phyloP scores from a whole-genome alignment of 1,140 invertebrate genomes.

The Teleogryllus occipitalis region DNA sequence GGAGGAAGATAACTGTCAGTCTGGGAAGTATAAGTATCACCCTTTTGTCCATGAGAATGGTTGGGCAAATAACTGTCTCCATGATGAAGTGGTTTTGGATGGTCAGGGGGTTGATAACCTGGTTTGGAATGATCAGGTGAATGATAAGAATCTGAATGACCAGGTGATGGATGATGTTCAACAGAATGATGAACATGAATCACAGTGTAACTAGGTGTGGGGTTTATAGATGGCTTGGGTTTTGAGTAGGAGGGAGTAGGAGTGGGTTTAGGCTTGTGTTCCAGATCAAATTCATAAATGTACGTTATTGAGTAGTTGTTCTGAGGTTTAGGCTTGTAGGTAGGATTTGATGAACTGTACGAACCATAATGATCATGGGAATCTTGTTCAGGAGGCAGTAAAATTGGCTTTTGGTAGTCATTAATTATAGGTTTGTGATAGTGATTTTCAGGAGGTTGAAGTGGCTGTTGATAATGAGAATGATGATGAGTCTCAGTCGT shows the following conservation, averaged over 20 bases:
- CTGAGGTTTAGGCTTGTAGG: not conserved
- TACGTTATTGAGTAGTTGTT: not conserved
- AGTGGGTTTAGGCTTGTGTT: not conserved
- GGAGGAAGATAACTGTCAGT: not conserved
- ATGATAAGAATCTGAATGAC: not conserved
- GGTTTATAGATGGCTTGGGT: not conserved
- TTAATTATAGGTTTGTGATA: not conserved
- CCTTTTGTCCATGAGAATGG: not conserved
- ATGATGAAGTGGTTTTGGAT: not conserved
- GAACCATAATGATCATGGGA: not conserved
- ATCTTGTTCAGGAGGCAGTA: not conserved
- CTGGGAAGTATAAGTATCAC: not conserved
- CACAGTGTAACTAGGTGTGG: not conserved
- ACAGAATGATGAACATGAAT: not conserved
- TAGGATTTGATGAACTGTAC: not conserved
- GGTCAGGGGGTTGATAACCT: not conserved
- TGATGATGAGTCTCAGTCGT: not conserved
- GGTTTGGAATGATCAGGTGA: not conserved
- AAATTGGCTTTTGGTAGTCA: not conserved
- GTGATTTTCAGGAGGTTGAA: no score
- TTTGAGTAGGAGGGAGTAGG: not conserved
- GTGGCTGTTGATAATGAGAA: not conserved
- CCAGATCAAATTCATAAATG: not conserved
- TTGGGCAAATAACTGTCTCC: conserved; percentile 2
- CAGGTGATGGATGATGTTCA: not conserved